Evolutionary conservation across 1,140 invertebrate species (phyloP), one percentile per base, ranked within the genome.

Genomic region (Tetranychus urticae): DNA sequence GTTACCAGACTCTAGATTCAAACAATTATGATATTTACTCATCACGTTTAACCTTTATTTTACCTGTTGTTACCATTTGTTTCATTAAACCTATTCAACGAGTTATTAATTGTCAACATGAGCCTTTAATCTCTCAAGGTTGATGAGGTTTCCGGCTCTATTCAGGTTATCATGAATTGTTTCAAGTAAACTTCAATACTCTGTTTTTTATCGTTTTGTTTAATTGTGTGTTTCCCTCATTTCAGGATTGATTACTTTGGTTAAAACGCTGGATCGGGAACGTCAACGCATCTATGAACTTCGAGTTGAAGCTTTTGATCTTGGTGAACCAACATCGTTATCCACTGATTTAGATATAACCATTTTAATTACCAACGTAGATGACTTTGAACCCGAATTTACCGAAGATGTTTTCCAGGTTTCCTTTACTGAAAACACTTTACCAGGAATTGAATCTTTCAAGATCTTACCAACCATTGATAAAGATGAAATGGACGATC

Each of bases 371-470:
- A 80, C 82, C 47, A 88, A 90, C 71, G 82, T 91, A 0, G 87
- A 90, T 71, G 86, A 88, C 68, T 87, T 85, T 68, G 82, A 86
- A 65, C 88, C 88, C 0, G 81, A 87, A 65, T 93, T 93, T 72
- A 73, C 84, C 14, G 71, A 82, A n/a, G 81, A 83, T 65, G 57
- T 62, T 61, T 68, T 67, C 56, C 63, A 66, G 55, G 65, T 70
- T 31, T 62, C 67, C 48, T 71, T 73, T 65, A 61, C 69, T 72
- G 88, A 92, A 71, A 86, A 91, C 70, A 72, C 78, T 12, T 66
- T 73, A 52, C 77, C 83, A 1, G 81, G 82, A 1, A 69, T 77
- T 13, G 85, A 87, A 69, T 78, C 73, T 10, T 71, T 80, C 12
- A 75, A 79, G 66, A 71, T 92, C n/a, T 82, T 85, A 0, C 80